These are phyloP conservation scores for Escarpia spicata DNA, from an alignment of 2,888 invertebrate species.

Conservation along the genomic window DNA sequence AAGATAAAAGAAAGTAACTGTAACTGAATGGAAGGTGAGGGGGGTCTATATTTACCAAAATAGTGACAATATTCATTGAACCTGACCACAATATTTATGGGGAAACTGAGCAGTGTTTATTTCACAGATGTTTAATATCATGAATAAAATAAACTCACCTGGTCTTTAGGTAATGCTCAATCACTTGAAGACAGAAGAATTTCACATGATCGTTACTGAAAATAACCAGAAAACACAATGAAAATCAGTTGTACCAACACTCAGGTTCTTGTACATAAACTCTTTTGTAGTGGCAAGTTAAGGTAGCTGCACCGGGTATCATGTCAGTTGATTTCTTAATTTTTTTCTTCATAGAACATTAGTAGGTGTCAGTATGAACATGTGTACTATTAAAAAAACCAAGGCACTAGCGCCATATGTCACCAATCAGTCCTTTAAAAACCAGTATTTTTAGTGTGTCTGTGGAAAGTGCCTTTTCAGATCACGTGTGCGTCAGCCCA, in stretches of 20 bases:
- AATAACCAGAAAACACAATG: conserved; percentile 7
- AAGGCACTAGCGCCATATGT: too few species aligned
- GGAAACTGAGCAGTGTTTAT: neutral
- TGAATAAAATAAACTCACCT: conserved; percentile 52
- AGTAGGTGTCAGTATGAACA: too few species aligned
- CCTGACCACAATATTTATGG: neutral
- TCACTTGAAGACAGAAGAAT: conserved; percentile 69
- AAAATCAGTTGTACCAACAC: neutral
- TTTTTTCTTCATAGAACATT: too few species aligned
- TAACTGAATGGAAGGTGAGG: neutral
- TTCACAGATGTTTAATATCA: neutral
- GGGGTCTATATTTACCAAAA: neutral
- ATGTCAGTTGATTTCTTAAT: too few species aligned
- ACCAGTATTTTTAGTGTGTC: too few species aligned
- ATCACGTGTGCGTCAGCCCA: too few species aligned
- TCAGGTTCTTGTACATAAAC: neutral
- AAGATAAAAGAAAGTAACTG: neutral
- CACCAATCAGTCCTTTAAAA: too few species aligned
- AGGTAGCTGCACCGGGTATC: too few species aligned
- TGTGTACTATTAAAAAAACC: too few species aligned
- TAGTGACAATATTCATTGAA: conserved; percentile 23
- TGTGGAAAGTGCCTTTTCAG: too few species aligned
- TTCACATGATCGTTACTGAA: conserved; percentile 65
- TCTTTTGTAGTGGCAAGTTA: too few species aligned
- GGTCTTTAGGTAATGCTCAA: conserved; percentile 67